These are phyloP conservation scores for Ostrea denselamellosa DNA, from an alignment of 1,140 invertebrate species.

Conservation along the genomic window DNA sequence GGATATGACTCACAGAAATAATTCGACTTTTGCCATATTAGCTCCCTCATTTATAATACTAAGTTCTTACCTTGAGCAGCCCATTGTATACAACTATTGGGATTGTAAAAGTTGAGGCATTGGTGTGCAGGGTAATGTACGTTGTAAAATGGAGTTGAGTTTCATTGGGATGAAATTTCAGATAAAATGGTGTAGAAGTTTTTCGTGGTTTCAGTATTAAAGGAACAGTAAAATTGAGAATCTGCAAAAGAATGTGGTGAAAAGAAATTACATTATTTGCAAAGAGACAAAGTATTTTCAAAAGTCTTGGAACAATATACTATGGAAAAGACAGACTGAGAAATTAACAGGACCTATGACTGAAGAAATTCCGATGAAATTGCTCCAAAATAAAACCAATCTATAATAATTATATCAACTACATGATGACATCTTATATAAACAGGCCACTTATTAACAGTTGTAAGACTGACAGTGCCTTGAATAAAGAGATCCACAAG, in stretches of 20 bases:
- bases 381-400: no score
- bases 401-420: no score
- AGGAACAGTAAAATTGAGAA: conserved; percentile 79
- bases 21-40: background rate
- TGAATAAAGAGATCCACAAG: no score
- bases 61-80: conserved; percentile 80
- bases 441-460: no score
- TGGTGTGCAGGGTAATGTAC: conserved; percentile 85
- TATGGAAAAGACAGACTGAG: no score
- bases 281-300: background rate
- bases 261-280: conserved; percentile 2
- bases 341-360: no score
- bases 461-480: no score
- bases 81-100: conserved; percentile 88
- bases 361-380: no score
- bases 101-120: conserved; percentile 86
- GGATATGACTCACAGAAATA: background rate
- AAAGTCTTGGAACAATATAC: background rate
- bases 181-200: conserved; percentile 81
- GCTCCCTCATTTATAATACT: background rate
- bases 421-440: no score
- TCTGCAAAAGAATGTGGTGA: conserved; percentile 69
- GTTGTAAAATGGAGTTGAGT: conserved; percentile 84
- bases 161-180: conserved; percentile 82
- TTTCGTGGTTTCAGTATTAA: conserved; percentile 83